Evolutionary conservation across 2,797 vertebrate genomes (phyloP).

Genomic region (Cuniculus paca): DNA sequence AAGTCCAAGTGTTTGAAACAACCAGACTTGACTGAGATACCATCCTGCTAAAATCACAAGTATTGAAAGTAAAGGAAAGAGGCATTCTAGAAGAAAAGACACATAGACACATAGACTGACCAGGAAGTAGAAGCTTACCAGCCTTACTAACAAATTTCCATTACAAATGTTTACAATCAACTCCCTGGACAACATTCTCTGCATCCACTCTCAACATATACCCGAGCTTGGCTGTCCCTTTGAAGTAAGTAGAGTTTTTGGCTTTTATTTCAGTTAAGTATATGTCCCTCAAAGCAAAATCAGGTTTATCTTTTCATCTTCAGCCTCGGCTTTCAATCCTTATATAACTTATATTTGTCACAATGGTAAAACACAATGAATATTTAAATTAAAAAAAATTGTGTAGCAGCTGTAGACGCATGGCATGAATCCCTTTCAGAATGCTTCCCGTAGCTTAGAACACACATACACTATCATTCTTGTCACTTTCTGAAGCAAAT

Average conservation of each 20-base stretch:
- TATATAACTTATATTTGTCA: not conserved
- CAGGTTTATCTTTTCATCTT: not conserved
- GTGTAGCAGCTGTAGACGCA: not conserved
- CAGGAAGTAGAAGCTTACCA: not conserved
- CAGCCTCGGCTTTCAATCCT: not conserved
- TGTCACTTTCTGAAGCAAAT: not conserved
- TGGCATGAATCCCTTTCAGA: not conserved
- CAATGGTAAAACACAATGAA: not conserved
- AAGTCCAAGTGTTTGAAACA: not conserved
- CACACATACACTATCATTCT: not conserved
- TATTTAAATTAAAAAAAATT: not conserved
- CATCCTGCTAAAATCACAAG: not conserved
- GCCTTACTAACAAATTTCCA: not conserved
- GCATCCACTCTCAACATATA: not conserved
- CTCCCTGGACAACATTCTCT: not conserved
- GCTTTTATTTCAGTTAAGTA: not conserved
- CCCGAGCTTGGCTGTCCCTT: not conserved
- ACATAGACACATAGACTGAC: not conserved
- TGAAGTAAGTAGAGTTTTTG: not conserved
- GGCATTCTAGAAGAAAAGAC: not conserved
- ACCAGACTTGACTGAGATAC: not conserved
- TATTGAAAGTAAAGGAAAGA: not conserved
- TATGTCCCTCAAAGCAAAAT: not conserved
- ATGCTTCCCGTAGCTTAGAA: not conserved
- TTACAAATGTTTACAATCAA: not conserved